Conservation (phyloP, 2,113 vertebrate species). For the Neopipo cinnamomea region DNA sequence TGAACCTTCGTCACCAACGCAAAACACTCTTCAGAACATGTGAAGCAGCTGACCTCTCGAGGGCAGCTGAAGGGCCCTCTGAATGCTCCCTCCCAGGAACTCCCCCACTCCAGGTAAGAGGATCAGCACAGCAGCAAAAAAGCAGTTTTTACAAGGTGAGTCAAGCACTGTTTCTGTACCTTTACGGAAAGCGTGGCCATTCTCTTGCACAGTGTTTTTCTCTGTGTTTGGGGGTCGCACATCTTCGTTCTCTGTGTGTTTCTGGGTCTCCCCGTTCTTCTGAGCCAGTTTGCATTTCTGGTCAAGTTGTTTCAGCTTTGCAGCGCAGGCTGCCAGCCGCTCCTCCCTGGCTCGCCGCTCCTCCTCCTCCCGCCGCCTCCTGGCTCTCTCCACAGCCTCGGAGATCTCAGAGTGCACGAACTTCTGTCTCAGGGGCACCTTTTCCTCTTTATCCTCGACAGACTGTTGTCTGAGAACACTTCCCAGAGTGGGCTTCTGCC, state of each 20-base stretch:
- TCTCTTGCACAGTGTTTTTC: slow-evolving; percentile 75
- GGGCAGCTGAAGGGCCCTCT: neutral
- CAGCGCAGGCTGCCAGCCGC: slow-evolving; percentile 91
- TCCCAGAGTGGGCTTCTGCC: slow-evolving; percentile 72
- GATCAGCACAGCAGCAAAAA: neutral
- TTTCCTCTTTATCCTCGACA: slow-evolving; percentile 86
- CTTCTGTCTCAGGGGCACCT: slow-evolving; percentile 82
- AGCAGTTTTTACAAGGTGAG: neutral
- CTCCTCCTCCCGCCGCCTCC: slow-evolving; percentile 90
- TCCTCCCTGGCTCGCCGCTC: slow-evolving; percentile 91
- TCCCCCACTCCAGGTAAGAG: neutral
- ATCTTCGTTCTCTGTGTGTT: slow-evolving; percentile 75
- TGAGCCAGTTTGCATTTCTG: slow-evolving; percentile 88
- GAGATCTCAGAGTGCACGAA: slow-evolving; percentile 90
- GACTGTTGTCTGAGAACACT: slow-evolving; percentile 76
- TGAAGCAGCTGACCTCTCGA: neutral
- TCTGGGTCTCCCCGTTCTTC: slow-evolving; percentile 75
- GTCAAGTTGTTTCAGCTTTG: slow-evolving; percentile 94
- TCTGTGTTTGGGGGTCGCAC: slow-evolving; percentile 74
- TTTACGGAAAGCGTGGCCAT: slow-evolving; percentile 76
- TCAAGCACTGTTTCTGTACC: slow-evolving; percentile 64
- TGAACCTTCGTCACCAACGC: neutral
- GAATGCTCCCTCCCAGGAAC: neutral
- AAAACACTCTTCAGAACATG: neutral
- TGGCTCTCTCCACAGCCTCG: slow-evolving; percentile 91